Evolutionary conservation across 2,113 vertebrate genomes (phyloP).

Genomic region (Nannobrachium achirus): DNA sequence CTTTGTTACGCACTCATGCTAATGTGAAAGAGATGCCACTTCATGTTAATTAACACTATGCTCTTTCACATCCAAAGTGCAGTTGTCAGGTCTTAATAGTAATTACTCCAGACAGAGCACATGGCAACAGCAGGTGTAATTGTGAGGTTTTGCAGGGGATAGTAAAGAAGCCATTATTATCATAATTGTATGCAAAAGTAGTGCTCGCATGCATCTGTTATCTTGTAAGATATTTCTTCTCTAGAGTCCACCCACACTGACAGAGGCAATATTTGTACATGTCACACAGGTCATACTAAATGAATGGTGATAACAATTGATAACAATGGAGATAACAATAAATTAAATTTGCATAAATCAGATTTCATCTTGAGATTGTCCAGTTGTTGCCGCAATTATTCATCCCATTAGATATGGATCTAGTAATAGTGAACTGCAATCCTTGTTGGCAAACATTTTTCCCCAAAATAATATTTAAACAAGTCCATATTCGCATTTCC

Average conservation of each 20-base stretch:
- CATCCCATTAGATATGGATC: too few relatives aligned
- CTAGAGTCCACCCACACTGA: constrained; percentile 5
- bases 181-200: constrained; percentile 10
- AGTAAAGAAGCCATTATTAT: constrained; percentile 23
- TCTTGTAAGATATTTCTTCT: constrained; percentile 6
- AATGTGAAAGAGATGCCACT: constrained; percentile 40
- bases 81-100: constrained; percentile 40
- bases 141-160: constrained; percentile 37
- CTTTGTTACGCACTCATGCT: constrained; percentile 35
- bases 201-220: constrained; percentile 20
- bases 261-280: background rate
- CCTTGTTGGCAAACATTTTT: too few relatives aligned
- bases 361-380: background rate
- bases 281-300: background rate
- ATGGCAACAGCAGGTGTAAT: background rate
- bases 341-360: background rate
- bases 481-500: too few relatives aligned
- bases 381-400: too few relatives aligned
- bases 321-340: too few relatives aligned
- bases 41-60: constrained; percentile 44
- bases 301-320: background rate
- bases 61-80: constrained; percentile 37
- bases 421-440: too few relatives aligned
- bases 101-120: constrained; percentile 26
- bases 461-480: too few relatives aligned